Evolutionary conservation across 1,140 invertebrate genomes (phyloP).

Genomic region (Dendrolimus punctatus): DNA sequence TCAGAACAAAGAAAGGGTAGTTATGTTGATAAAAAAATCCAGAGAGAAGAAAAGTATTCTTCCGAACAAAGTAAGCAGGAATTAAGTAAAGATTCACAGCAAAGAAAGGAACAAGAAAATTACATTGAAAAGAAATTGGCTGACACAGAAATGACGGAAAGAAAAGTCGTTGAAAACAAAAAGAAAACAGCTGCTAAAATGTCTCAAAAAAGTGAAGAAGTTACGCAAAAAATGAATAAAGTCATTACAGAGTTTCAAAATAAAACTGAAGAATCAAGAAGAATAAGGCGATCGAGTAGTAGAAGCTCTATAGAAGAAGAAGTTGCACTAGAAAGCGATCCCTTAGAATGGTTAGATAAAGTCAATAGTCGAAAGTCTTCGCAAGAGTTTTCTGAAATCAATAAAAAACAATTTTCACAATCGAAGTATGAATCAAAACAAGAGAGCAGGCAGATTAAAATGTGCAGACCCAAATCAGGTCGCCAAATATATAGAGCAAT

Average conservation of each 20-base stretch:
- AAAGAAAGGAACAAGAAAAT: conserved; percentile 1
- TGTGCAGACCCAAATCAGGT: conserved; percentile 17
- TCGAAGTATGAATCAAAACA: conserved; percentile 9
- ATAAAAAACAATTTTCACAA: conserved; percentile 4
- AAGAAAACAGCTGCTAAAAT: conserved; percentile 32
- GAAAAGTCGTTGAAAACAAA: not conserved
- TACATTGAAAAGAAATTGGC: not conserved
- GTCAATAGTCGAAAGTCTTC: conserved; percentile 21
- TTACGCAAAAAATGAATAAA: conserved; percentile 48
- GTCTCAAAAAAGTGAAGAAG: conserved; percentile 45
- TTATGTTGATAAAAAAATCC: not conserved
- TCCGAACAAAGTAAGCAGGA: conserved; percentile 4
- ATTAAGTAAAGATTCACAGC: not conserved
- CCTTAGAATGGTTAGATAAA: conserved; percentile 35
- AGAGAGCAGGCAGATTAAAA: conserved; percentile 10
- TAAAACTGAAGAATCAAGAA: conserved; percentile 34
- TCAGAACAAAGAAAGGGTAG: not conserved
- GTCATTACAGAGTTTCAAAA: conserved; percentile 53
- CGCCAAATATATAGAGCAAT: conserved; percentile 47
- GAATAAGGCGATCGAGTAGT: conserved; percentile 30
- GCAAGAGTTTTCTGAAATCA: conserved; percentile 17
- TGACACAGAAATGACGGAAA: not conserved
- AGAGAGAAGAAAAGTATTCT: conserved; percentile 5
- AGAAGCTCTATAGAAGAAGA: conserved; percentile 33
- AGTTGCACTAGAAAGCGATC: conserved; percentile 32